Percentiles rank a stretch among this genome's conserved stretches.
Evolutionary conservation across 2,797 vertebrate genomes (phyloP).

Genomic region (Enteromius paludinosus): DNA sequence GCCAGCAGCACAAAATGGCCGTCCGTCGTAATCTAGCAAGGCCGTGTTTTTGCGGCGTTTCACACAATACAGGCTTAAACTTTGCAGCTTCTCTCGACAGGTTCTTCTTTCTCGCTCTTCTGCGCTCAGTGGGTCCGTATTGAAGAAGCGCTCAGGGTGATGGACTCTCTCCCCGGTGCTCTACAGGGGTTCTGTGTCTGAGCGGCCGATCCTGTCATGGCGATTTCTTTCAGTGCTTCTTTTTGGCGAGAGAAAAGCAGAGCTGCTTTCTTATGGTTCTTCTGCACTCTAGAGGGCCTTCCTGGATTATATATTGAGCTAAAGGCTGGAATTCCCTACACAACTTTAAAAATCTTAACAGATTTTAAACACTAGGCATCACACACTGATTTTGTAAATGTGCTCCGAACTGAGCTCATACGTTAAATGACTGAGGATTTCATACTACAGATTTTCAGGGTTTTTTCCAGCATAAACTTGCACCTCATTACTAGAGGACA

Average conservation of each 20-base stretch:
- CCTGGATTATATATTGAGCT: neutral
- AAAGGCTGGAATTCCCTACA: neutral
- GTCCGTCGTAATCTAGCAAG: conserved; percentile 62
- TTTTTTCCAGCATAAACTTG: neutral
- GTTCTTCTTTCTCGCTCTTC: conserved; percentile 45
- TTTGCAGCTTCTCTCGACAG: conserved; percentile 52
- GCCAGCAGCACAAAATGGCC: conserved; percentile 75
- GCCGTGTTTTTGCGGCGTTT: conserved; percentile 52
- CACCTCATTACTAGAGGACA: neutral
- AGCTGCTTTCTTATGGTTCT: conserved; percentile 30
- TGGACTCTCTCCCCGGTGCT: conserved; percentile 62
- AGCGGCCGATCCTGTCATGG: conserved; percentile 70
- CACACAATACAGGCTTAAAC: conserved; percentile 27
- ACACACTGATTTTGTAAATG: neutral
- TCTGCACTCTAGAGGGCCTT: conserved; percentile 29
- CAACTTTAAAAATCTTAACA: neutral
- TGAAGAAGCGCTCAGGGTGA: conserved; percentile 48
- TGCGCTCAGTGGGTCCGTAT: conserved; percentile 47
- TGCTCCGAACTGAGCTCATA: neutral
- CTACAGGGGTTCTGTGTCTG: conserved; percentile 76
- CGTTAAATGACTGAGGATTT: neutral
- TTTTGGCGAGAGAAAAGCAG: conserved; percentile 57
- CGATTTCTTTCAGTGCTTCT: conserved; percentile 76
- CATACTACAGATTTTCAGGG: neutral
- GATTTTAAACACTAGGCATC: neutral